Evolutionary conservation across 1,140 invertebrate genomes (phyloP), one percentile per base, ranked within the genome.

Genomic region (Lepidotrigona ventralis): DNA sequence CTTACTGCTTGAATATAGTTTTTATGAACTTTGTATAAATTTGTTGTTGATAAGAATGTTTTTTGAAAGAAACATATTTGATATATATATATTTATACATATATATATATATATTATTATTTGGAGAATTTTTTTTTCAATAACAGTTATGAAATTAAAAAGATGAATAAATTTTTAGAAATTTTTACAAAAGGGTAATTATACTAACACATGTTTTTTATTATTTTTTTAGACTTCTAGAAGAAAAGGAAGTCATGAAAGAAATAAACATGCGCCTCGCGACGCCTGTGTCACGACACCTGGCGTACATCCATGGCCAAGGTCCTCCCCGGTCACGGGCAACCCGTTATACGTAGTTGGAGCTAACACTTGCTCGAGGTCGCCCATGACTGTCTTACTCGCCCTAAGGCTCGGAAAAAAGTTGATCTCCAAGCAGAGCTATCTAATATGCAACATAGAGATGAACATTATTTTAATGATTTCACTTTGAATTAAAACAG

Each of bases 251-350:
- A 60, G 54, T 72, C 33, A 23, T 51, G 63, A 83, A 83, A 69
- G 54, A 64, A 77, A 17, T 26, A 76, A 69, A 74, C 33, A 70
- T 58, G 70, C 33, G 78, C 66, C 39, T 75, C 71, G 70, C 26
- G 68, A 75, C 85, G 86, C 84, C 76, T 87, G 86, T 84, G 86
- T 87, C 81, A 78, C 73, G 77, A 76, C 70, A 64, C 77, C 77
- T 60, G 68, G 26, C 79, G 80, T 84, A 60, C 81, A 92, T 89
- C 91, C 92, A 93, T 92, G 91, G 92, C 90, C 93, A 93, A 93
- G 93, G 92, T 92, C 91, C 80, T 88, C 88, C 71, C 83, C 91
- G 93, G 92, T 93, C 92, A 93, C 93, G 93, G 92, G 92, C 90
- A 91, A 90, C 86, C 86, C 77, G 84, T 89, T 89, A 87, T 88